Percentiles rank a stretch among this genome's conserved stretches.
These are phyloP conservation scores for Turnix velox DNA, from an alignment of 2,113 vertebrate genomes.

Conservation along the genomic window DNA sequence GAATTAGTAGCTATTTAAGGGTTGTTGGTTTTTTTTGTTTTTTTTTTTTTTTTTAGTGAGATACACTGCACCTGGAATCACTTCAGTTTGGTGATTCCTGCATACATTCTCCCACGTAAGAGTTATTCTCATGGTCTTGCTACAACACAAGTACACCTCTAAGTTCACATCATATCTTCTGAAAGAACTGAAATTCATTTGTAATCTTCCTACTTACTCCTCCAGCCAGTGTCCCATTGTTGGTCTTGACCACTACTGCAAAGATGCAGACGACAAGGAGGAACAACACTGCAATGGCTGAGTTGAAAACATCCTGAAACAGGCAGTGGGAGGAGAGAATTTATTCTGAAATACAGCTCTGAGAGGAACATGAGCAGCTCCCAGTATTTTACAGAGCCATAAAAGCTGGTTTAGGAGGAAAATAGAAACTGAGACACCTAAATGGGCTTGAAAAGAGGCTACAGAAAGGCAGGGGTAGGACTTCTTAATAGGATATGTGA, in stretches of 20 bases:
- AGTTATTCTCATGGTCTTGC: neutral
- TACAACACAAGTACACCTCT: neutral
- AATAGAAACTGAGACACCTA: no score
- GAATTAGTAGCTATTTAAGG: neutral
- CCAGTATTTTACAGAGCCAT: rapidly evolving
- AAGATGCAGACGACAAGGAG: slow-evolving; percentile 74
- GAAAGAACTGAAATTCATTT: neutral
- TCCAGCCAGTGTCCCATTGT: slow-evolving; percentile 68
- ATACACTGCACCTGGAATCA: neutral
- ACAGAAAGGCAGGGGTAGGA: no score
- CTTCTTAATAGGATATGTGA: no score
- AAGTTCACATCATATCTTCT: neutral
- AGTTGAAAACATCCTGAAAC: slow-evolving; percentile 84
- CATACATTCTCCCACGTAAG: neutral
- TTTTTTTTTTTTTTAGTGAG: neutral
- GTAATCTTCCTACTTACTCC: slow-evolving; percentile 77
- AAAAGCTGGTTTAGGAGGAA: neutral
- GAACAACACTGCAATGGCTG: slow-evolving; percentile 71
- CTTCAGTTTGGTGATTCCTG: neutral
- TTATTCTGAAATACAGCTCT: neutral
- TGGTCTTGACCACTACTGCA: slow-evolving; percentile 66
- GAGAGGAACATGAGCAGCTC: neutral
- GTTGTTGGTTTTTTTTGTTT: neutral
- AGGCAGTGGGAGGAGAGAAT: neutral
- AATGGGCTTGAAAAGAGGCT: no score